phyloP scores from a whole-genome alignment of 2,888 invertebrate species.

The Polietes domitor region DNA sequence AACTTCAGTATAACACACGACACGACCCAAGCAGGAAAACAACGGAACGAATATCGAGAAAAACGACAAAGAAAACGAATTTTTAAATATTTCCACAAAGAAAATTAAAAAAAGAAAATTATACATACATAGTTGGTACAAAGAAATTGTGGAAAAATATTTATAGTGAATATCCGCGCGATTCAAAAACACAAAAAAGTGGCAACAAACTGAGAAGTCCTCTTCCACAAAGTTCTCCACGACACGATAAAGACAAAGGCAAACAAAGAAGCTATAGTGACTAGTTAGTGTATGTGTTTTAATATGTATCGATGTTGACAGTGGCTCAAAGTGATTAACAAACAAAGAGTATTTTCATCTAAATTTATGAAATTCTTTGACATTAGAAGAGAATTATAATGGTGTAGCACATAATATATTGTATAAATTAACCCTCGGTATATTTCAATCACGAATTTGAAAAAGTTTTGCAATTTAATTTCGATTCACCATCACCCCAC shows the following conservation, averaged over 20 bases:
- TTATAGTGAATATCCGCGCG: slow-evolving; percentile 13
- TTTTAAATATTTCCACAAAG: slow-evolving; percentile 61
- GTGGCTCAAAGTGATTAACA: background rate
- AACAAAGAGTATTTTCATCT: too few species aligned
- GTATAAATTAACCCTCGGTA: too few species aligned
- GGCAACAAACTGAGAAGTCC: background rate
- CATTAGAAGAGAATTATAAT: too few species aligned
- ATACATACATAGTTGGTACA: background rate
- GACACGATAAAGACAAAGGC: background rate
- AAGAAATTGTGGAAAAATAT: slow-evolving; percentile 11
- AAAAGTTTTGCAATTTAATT: too few species aligned
- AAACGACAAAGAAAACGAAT: slow-evolving; percentile 1
- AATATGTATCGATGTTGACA: background rate
- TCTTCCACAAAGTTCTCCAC: too few species aligned
- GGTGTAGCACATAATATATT: too few species aligned
- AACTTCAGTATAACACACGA: slow-evolving; percentile 71
- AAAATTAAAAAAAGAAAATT: slow-evolving; percentile 12
- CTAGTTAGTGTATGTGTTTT: background rate
- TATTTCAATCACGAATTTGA: too few species aligned
- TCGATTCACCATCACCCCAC: too few species aligned
- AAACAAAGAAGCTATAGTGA: slow-evolving; percentile 2
- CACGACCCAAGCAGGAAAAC: slow-evolving; percentile 71
- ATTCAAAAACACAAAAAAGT: slow-evolving; percentile 16
- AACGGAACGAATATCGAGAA: slow-evolving; percentile 47
- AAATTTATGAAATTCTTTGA: too few species aligned